Base-by-base conservation (phyloP, 2,113 vertebrate species). In the Brevimyrus niger region DNA sequence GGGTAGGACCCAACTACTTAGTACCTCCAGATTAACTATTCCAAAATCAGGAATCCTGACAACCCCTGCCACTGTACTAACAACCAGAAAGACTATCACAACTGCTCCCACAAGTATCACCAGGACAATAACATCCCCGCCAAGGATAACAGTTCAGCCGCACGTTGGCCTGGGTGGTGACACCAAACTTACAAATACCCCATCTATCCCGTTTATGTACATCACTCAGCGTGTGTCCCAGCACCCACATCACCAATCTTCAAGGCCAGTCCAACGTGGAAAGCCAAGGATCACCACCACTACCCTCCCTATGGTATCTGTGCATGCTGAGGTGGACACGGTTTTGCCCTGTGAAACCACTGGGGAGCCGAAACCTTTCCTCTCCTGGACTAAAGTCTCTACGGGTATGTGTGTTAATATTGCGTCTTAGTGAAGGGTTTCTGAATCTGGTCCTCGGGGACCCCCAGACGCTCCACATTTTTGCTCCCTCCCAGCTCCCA, bases 321-420 rank as follows among this genome's bases (percentile, higher is more conserved):
- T 96, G 88, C 92, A 94, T 13, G 97, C 96, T 1, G 97, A 97
- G 93, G 92, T 90, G 0, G 96, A 98, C 88, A 95, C 92, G 42
- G 51, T 93, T 73, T 94, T 99, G 65, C 96, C 96, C n/a, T 99
- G 98, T 91, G 95, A 96, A 86, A 94, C 96, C 0, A 85, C 90
- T 1, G 98, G 97, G 10, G 95, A 96, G 3, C 98, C 98, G 1
- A 94, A 87, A 87, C 97, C 97, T 46, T 95, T 96, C 85, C 90
- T 98, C 85, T 97, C 96, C 19, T 99, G 98, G 98, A 98, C 96
- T 23, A 97, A 97, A 93, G 92, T 97, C 27, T 95, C 97, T 48
- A 98, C 95, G 94, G 98, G 98, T 99, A 95, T 91, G 96, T 91
- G 90, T 82, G 9, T n/a, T 27, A 65, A 15, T 27, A 48, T 47